Evolutionary conservation across 2,888 invertebrate species (phyloP).

Genomic region (Taphrorychus bicolor): DNA sequence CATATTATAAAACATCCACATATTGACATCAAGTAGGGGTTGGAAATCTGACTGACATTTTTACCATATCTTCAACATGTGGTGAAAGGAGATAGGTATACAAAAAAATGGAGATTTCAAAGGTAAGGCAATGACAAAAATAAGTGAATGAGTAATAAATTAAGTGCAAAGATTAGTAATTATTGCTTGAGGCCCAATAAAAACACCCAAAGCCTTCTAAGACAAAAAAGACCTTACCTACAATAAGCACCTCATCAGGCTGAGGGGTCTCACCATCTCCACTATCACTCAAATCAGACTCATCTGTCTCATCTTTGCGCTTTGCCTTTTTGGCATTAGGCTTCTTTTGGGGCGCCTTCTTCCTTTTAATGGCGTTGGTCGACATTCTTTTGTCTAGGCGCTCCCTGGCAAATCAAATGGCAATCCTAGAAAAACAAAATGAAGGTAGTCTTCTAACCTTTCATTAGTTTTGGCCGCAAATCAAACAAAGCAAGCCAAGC

Average conservation of each 20-base stretch:
- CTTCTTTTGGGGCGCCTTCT: constrained; percentile 56
- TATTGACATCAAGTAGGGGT: too few relatives aligned
- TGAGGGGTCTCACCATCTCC: constrained; percentile 54
- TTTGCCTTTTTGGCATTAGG: constrained; percentile 53
- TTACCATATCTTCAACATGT: too few relatives aligned
- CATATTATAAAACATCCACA: too few relatives aligned
- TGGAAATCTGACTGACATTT: too few relatives aligned
- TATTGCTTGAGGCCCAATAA: too few relatives aligned
- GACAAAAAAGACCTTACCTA: constrained; percentile 45
- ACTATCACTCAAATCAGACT: constrained; percentile 58
- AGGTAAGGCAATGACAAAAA: too few relatives aligned
- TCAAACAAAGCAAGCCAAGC: background rate
- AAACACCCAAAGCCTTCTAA: too few relatives aligned
- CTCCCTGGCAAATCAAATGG: too few relatives aligned
- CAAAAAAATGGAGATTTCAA: too few relatives aligned
- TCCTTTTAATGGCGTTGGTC: constrained; percentile 49
- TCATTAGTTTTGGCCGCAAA: background rate
- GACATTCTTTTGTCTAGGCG: constrained; percentile 2
- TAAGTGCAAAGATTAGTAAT: too few relatives aligned
- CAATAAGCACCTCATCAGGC: constrained; percentile 65
- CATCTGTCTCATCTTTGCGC: constrained; percentile 59
- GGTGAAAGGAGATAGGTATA: too few relatives aligned
- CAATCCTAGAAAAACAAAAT: constrained; percentile 7
- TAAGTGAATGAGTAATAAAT: too few relatives aligned
- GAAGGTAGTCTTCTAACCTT: background rate